Evolutionary conservation across 2,888 invertebrate species (phyloP).

Genomic region (Ganaspis brasiliensis): DNA sequence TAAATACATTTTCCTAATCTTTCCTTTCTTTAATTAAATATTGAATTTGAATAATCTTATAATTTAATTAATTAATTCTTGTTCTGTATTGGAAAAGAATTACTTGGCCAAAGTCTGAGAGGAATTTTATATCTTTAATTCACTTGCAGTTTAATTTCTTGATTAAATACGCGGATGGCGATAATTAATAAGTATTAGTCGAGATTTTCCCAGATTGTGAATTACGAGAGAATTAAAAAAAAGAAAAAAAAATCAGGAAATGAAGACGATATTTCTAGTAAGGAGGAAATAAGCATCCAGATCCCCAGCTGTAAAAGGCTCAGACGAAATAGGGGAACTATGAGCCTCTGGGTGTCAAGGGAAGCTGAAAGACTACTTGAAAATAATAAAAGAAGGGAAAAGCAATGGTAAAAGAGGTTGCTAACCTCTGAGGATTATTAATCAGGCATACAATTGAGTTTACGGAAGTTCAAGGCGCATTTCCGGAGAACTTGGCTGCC

Average conservation of each 20-base stretch:
- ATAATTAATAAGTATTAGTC: constrained; percentile 20
- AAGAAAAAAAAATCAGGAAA: background rate
- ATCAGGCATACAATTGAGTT: constrained; percentile 64
- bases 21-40: background rate
- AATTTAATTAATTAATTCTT: too few species aligned
- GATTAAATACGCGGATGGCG: constrained; percentile 9
- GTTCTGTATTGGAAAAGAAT: background rate
- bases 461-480: constrained; percentile 50
- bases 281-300: background rate
- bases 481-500: constrained; percentile 45
- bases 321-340: background rate
- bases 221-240: constrained; percentile 10
- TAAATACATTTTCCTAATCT: background rate
- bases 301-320: constrained; percentile 18
- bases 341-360: background rate
- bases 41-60: too few species aligned
- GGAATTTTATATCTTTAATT: background rate
- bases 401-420: constrained; percentile 52
- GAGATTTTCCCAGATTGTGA: background rate
- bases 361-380: background rate
- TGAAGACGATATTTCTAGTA: constrained; percentile 9
- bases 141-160: background rate
- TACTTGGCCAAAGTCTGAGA: background rate
- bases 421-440: constrained; percentile 63
- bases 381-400: constrained; percentile 47